phyloP scores from a whole-genome alignment of 2,113 vertebrate genomes.

The Bufo bufo region DNA sequence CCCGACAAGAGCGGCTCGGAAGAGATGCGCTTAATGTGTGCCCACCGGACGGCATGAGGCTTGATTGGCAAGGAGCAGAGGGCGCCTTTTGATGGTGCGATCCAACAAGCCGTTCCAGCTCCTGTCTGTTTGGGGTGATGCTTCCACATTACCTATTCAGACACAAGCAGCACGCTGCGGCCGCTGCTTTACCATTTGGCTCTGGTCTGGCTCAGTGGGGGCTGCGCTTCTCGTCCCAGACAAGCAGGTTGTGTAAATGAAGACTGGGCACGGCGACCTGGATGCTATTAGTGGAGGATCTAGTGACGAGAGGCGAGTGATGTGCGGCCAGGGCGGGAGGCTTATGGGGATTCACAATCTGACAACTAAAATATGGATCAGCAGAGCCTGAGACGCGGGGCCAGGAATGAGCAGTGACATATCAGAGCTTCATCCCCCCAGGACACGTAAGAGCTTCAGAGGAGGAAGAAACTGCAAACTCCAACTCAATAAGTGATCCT shows the following conservation, averaged over 20 bases:
- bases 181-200: constrained; percentile 82
- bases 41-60: constrained; percentile 89
- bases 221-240: constrained; percentile 79
- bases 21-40: constrained; percentile 91
- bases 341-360: constrained; percentile 80
- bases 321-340: constrained; percentile 83
- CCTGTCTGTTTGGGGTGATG: constrained; percentile 90
- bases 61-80: constrained; percentile 95
- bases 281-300: constrained; percentile 83
- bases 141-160: constrained; percentile 96
- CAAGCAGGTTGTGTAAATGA: constrained; percentile 85
- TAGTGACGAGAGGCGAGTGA: constrained; percentile 82
- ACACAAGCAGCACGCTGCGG: constrained; percentile 94
- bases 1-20: constrained; percentile 76
- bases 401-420: constrained; percentile 80
- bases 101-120: constrained; percentile 98
- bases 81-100: constrained; percentile 96
- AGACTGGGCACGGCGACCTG: constrained; percentile 81
- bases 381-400: constrained; percentile 76
- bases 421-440: constrained; percentile 73
- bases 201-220: constrained; percentile 82
- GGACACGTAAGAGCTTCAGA: not conserved
- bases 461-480: not conserved
- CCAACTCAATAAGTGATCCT: not conserved
- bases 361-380: constrained; percentile 77